phyloP scores from a whole-genome alignment of 1,140 invertebrate species.

The Oedothorax gibbosus region DNA sequence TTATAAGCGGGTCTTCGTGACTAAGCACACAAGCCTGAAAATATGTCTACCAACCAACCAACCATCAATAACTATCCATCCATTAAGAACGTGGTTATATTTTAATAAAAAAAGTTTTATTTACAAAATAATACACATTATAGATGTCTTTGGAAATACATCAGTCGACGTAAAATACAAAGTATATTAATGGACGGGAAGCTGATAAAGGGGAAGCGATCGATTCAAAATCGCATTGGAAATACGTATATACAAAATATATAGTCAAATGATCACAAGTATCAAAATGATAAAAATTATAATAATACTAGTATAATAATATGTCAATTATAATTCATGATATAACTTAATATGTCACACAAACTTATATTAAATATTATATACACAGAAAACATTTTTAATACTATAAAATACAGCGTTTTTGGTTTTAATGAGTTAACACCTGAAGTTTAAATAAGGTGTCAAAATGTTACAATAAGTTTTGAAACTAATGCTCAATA shows the following conservation, averaged over 20 bases:
- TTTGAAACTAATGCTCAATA: too few relatives aligned
- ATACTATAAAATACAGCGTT: too few relatives aligned
- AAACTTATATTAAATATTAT: too few relatives aligned
- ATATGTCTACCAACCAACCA: not conserved
- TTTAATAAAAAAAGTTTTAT: not conserved
- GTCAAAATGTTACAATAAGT: too few relatives aligned
- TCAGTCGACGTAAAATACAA: not conserved
- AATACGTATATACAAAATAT: slow-evolving; percentile 11
- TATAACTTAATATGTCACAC: too few relatives aligned
- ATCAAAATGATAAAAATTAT: too few relatives aligned
- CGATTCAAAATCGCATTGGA: not conserved
- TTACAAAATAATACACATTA: slow-evolving; percentile 36
- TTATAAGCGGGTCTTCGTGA: not conserved
- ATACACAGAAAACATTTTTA: too few relatives aligned
- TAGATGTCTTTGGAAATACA: slow-evolving; percentile 20
- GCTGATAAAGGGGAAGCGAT: not conserved
- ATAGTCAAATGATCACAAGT: not conserved
- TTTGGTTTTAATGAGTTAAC: too few relatives aligned
- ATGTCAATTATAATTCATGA: too few relatives aligned
- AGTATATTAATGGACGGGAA: slow-evolving; percentile 20
- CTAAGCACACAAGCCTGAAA: not conserved
- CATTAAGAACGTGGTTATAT: not conserved
- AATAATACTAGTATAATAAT: too few relatives aligned
- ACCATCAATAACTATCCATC: not conserved
- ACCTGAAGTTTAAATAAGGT: too few relatives aligned